Evolutionary conservation across 2,888 invertebrate species (phyloP), one percentile per base, ranked within the genome.

Genomic region (Oligia fasciuncula): DNA sequence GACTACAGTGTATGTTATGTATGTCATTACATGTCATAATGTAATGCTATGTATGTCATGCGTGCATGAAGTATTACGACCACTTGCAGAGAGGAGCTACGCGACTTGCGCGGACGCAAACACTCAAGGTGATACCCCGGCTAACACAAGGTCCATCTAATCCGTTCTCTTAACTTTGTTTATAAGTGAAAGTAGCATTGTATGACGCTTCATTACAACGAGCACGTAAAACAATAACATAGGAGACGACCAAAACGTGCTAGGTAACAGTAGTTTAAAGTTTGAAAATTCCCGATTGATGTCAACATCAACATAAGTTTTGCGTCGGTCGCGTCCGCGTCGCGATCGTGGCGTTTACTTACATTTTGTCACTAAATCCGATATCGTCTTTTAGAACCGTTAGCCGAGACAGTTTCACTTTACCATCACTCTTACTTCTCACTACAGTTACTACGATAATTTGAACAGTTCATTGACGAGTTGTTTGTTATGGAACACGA

Each of bases 81-180:
- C 80, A 88, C 83, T 88, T 79, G 73, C 79, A 79, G 29, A 80
- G 84, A 86, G 80, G 83, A 86, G 76, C 71, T 81, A 80, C 75
- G 79, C 79, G 80, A 70, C 62, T 65, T 81, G 85, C 79, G 72
- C 93, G 86, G 90, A 92, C 94, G 92, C 92, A 90, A 89, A 81
- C 75, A 83, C 88, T 93, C 95, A 95, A 95, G 95, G 95, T 93
- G 88, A 93, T 88, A 84, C 88, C 82, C 87, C 90, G 91, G 91
- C 89, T 91, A 93, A 90, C 88, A 90, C 95, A 95, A 95, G 95
- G 95, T 94, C 93, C 94, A 91, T 93, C 93, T 93, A 92, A 93
- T 93, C 93, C 95, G 89, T 94, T 96, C 96, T 94, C 94, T 92
- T 90, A 89, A 73, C 86, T 85, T 91, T 92, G 88, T 91, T 90